Percentiles rank a stretch among this genome's conserved stretches.
phyloP scores from a whole-genome alignment of 1,140 invertebrate species.

The Drosophila ercepeae region DNA sequence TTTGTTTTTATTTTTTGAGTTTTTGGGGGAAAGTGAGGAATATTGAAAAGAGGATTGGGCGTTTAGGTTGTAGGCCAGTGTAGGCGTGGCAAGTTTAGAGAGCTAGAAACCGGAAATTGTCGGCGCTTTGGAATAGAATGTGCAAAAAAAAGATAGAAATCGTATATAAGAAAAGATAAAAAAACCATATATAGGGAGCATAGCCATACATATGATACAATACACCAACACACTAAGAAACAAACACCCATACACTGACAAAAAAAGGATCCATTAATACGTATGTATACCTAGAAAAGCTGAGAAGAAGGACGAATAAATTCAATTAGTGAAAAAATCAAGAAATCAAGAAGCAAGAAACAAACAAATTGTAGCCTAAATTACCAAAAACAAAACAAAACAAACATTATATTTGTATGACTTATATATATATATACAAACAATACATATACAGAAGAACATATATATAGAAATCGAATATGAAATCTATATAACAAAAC shows the following conservation, averaged over 20 bases:
- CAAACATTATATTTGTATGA: constrained; percentile 66
- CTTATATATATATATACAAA: constrained; percentile 35
- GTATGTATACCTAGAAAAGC: constrained; percentile 56
- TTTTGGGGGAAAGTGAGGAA: constrained; percentile 16
- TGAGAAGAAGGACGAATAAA: constrained; percentile 37
- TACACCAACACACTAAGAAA: constrained; percentile 18
- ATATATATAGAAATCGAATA: constrained; percentile 11
- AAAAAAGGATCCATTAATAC: constrained; percentile 43
- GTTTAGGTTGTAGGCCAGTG: constrained; percentile 27
- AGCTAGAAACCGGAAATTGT: constrained; percentile 15
- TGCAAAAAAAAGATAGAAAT: constrained; percentile 35
- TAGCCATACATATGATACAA: constrained; percentile 54
- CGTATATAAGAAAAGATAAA: constrained; percentile 31
- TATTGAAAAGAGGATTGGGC: neutral
- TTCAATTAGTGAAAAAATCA: constrained; percentile 68
- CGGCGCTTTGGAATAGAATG: constrained; percentile 34
- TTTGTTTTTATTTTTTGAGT: neutral
- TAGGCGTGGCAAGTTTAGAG: constrained; percentile 44
- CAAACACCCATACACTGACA: constrained; percentile 25
- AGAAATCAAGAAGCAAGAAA: constrained; percentile 47
- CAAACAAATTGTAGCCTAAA: constrained; percentile 56
- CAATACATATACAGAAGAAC: constrained; percentile 17
- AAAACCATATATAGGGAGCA: constrained; percentile 62
- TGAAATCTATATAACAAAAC: neutral
- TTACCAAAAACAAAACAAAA: constrained; percentile 30